Base-by-base conservation (phyloP, 2,888 invertebrate species). In the Epinotia nisella region DNA sequence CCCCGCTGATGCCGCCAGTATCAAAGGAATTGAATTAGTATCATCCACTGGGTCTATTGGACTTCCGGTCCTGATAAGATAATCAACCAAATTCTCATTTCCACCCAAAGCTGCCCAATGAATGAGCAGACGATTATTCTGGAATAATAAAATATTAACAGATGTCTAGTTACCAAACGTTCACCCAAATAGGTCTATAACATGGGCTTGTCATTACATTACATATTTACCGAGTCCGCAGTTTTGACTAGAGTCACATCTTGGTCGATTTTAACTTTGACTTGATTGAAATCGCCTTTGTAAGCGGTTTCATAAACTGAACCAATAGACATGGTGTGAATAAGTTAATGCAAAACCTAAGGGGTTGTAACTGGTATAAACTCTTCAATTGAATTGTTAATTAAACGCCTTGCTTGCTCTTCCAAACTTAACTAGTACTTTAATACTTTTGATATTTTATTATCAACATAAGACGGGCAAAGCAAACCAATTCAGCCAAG, bases 51-150 rank as follows among this genome's bases (percentile, higher is more conserved):
- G 94, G 87, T 98, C 96, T 58, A 96, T 91, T 64, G 95, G 94
- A 76, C 95, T 95, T 7, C 95, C 95, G 56, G 93, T 88, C 71
- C 96, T 95, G 55, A 97, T 85, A 58, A 98, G 90, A 87, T 94
- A 95, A 65, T 95, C 94, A 0, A 97, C 96, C 67, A 97, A 90
- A 78, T 96, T 95, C 60, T 95, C 93, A 87, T 97, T 96, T 24
- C 97, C 97, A 76, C 97, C 96, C 69, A 97, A 92, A 65, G 96
- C 95, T 51, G 97, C 96, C 96, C 98, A 97, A 85, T 98, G 97
- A 77, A 98, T 90, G 21, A 97, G 91, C 76, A 96, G 94, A 74
- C 97, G 94, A 69, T 94, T 94, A 88, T 95, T 96, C 97, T 97
- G 87, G 35, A 92, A 94, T 66, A 61, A 29, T 35, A 64, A 39